phyloP scores from a whole-genome alignment of 2,113 vertebrate species.

The Elephas maximus region DNA sequence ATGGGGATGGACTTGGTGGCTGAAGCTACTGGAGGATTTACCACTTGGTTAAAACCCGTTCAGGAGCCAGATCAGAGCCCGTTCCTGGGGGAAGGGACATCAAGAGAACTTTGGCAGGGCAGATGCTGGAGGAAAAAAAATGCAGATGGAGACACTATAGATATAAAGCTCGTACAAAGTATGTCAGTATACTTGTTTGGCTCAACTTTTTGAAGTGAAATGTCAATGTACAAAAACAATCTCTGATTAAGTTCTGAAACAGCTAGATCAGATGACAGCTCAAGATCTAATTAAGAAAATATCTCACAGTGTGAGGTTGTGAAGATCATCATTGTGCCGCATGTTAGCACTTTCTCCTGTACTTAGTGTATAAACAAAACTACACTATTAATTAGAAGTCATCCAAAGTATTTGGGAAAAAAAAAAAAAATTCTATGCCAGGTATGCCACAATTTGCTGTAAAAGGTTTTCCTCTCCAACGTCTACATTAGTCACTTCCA shows the following conservation, averaged over 20 bases:
- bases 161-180: not conserved
- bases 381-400: not conserved
- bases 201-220: conserved; percentile 26
- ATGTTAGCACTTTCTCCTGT: not conserved
- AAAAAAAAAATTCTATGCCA: not conserved
- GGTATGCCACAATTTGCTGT: not conserved
- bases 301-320: not conserved
- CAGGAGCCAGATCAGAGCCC: not conserved
- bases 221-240: not conserved
- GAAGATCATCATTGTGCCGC: not conserved
- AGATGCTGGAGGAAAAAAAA: not conserved
- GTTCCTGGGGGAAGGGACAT: not conserved
- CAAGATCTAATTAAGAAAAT: not conserved
- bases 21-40: not conserved
- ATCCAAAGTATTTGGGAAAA: not conserved
- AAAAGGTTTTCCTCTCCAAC: conserved; percentile 52
- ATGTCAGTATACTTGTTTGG: not conserved
- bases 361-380: conserved; percentile 27
- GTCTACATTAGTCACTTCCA: conserved; percentile 80
- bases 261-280: not conserved
- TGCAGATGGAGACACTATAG: not conserved
- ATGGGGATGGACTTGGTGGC: not conserved
- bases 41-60: not conserved
- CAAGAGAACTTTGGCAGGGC: not conserved
- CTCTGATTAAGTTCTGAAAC: conserved; percentile 4